Evolutionary conservation across 2,113 vertebrate species (phyloP).

Genomic region (Lepus americanus): DNA sequence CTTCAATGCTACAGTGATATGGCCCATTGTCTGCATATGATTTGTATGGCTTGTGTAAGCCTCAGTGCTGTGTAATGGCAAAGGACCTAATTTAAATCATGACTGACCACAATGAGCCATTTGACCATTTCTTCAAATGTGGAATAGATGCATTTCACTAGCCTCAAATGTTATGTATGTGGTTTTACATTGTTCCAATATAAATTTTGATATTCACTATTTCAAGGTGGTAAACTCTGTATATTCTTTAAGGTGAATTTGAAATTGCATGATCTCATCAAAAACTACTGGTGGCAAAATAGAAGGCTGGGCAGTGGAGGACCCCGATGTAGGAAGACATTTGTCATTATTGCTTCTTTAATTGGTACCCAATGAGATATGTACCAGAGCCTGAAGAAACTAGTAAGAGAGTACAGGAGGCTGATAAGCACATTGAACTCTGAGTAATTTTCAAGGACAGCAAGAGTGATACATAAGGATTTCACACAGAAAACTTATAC

Average conservation of each 20-base stretch:
- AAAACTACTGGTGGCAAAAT: constrained; percentile 59
- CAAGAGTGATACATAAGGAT: background rate
- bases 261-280: constrained; percentile 45
- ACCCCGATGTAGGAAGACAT: constrained; percentile 25
- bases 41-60: background rate
- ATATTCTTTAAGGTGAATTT: constrained; percentile 58
- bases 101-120: constrained; percentile 59
- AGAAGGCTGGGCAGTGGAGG: background rate
- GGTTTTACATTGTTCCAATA: constrained; percentile 46
- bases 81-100: constrained; percentile 69
- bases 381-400: constrained; percentile 41
- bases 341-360: constrained; percentile 62
- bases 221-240: constrained; percentile 69
- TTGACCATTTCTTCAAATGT: constrained; percentile 70
- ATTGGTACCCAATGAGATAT: constrained; percentile 57
- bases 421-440: constrained; percentile 46
- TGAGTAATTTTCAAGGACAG: background rate
- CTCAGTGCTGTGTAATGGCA: background rate
- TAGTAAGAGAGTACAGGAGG: constrained; percentile 14
- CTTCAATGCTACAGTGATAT: background rate
- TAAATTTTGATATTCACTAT: constrained; percentile 39
- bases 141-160: constrained; percentile 27
- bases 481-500: background rate
- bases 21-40: background rate
- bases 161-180: constrained; percentile 43